A percentile compares a stretch with the other conserved stretches of the same genome.
Conservation (phyloP, 2,888 invertebrate species). For the Plusia festucae region DNA sequence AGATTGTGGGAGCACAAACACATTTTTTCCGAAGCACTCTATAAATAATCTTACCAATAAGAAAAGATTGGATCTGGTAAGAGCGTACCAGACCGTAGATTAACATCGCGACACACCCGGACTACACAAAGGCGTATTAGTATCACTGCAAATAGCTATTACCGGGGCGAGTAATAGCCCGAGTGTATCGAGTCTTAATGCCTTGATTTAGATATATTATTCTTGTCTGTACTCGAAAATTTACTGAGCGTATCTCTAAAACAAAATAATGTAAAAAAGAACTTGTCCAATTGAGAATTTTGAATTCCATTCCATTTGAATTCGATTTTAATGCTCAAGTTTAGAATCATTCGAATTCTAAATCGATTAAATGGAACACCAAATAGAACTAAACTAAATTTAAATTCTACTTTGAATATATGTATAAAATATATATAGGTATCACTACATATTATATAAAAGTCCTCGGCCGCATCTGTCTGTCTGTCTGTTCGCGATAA, state of each 20-base stretch:
- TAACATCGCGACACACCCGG: constrained; percentile 66
- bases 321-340: too few relatives aligned
- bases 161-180: constrained; percentile 50
- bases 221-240: constrained; percentile 43
- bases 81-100: constrained; percentile 63
- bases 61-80: constrained; percentile 63
- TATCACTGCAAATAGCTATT: constrained; percentile 69
- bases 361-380: neutral
- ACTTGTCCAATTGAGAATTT: neutral
- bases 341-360: neutral
- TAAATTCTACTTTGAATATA: constrained; percentile 9
- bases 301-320: neutral
- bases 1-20: neutral
- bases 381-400: constrained; percentile 2
- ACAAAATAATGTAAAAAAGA: constrained; percentile 33
- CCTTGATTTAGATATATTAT: constrained; percentile 62
- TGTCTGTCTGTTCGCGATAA: too few relatives aligned
- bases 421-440: too few relatives aligned
- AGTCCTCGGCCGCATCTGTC: too few relatives aligned
- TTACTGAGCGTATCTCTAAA: constrained; percentile 36
- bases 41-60: constrained; percentile 40
- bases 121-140: constrained; percentile 72
- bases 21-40: constrained; percentile 9
- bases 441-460: too few relatives aligned
- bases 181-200: constrained; percentile 50